A percentile compares a stretch with the other conserved stretches of the same genome.
Conservation (phyloP, 2,797 vertebrate species). For the Rhinichthys osculus region DNA sequence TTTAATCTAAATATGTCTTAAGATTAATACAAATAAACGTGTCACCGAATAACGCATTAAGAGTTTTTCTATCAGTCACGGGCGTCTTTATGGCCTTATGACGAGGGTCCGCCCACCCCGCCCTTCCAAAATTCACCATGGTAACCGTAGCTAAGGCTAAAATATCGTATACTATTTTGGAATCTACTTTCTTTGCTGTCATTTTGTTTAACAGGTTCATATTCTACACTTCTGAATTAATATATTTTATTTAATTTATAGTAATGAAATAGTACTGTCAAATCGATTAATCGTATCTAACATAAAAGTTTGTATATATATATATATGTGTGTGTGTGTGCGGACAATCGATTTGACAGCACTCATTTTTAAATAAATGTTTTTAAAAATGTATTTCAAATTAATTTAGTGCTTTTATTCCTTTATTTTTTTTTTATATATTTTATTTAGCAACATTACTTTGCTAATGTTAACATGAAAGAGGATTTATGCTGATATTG, state of each 20-base stretch:
- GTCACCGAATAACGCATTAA: background rate
- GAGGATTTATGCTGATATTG: background rate
- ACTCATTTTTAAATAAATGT: background rate
- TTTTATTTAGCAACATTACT: background rate
- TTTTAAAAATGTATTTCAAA: background rate
- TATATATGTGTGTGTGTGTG: too few relatives aligned
- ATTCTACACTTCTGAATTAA: background rate
- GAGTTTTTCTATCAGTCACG: background rate
- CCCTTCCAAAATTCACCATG: constrained; percentile 22
- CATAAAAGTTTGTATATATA: background rate
- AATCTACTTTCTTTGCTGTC: background rate
- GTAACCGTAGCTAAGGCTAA: background rate
- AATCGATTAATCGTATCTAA: background rate
- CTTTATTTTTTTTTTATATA: background rate
- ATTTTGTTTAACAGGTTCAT: background rate
- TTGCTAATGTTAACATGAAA: background rate
- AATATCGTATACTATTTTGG: background rate
- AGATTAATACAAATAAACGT: background rate
- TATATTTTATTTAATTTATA: background rate
- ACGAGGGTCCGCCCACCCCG: background rate
- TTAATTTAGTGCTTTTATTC: background rate
- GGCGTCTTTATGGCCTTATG: background rate
- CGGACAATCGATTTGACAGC: background rate
- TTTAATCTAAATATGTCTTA: background rate
- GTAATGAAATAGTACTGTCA: background rate